These are phyloP conservation scores for Macaria notata DNA, from an alignment of 2,888 invertebrate species.

Conservation along the genomic window DNA sequence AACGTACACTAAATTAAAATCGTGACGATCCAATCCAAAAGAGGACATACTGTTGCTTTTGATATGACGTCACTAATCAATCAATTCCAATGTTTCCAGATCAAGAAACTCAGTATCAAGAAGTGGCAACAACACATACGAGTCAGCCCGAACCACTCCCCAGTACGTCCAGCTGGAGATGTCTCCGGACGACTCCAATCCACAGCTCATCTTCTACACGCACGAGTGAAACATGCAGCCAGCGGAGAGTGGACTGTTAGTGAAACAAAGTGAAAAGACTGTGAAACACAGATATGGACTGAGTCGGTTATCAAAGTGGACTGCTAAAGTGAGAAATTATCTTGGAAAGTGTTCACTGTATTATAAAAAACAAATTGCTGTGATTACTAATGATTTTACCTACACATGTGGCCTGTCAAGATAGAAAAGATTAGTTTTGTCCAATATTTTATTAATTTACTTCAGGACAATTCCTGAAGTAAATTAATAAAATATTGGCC, in stretches of 20 bases:
- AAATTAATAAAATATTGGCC: too few relatives aligned
- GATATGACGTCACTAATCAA: not conserved
- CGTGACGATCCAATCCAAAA: not conserved
- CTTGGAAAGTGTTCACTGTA: not conserved
- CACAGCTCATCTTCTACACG: slow-evolving; percentile 93
- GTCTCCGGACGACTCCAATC: slow-evolving; percentile 84
- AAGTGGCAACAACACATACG: slow-evolving; percentile 62
- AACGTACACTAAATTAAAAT: not conserved
- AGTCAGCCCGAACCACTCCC: slow-evolving; percentile 74
- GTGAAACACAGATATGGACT: not conserved
- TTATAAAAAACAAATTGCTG: not conserved
- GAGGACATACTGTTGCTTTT: not conserved
- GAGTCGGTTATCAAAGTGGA: not conserved
- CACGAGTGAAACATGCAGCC: slow-evolving; percentile 76
- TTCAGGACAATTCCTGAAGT: too few relatives aligned
- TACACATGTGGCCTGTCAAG: not conserved
- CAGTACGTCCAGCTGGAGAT: slow-evolving; percentile 76
- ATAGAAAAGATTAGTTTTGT: not conserved
- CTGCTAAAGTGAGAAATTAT: not conserved
- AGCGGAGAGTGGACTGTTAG: not conserved
- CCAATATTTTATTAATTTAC: too few relatives aligned
- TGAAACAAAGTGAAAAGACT: not conserved
- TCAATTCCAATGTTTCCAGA: slow-evolving; percentile 54
- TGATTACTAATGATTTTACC: not conserved
- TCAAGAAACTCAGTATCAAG: slow-evolving; percentile 78